phyloP scores from a whole-genome alignment of 2,113 vertebrate species.

The Aspidoscelis tigris region DNA sequence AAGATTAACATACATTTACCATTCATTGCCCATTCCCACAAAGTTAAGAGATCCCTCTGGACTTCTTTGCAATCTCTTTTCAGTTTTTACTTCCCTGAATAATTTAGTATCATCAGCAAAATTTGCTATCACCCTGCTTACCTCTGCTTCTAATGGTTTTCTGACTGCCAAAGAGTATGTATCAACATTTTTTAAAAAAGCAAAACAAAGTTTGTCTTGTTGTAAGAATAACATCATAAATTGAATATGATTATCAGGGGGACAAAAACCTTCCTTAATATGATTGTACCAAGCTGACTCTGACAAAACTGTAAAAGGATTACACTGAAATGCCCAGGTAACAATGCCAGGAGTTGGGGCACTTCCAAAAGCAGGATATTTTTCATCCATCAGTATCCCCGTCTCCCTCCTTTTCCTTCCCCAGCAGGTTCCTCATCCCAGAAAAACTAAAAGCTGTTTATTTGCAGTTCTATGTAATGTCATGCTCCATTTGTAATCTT shows the following conservation, averaged over 20 bases:
- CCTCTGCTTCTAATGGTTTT: too few species aligned
- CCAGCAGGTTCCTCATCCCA: constrained; percentile 35
- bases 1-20: too few species aligned
- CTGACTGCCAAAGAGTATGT: neutral
- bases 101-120: too few species aligned
- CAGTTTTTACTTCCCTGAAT: too few species aligned
- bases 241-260: neutral
- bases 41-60: too few species aligned
- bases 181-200: neutral
- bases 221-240: neutral
- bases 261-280: neutral
- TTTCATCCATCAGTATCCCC: constrained; percentile 1
- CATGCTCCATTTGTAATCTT: constrained; percentile 71
- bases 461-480: constrained; percentile 63
- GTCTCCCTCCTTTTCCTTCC: neutral
- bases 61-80: too few species aligned
- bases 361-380: neutral
- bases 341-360: neutral
- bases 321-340: neutral
- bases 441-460: constrained; percentile 64
- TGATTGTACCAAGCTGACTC: neutral
- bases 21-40: too few species aligned
- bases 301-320: neutral
- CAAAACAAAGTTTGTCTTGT: neutral
- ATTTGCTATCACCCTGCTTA: too few species aligned